Evolutionary conservation across 1,140 invertebrate species (phyloP), one percentile per base, ranked within the genome.

Genomic region (Ephestia elutella): DNA sequence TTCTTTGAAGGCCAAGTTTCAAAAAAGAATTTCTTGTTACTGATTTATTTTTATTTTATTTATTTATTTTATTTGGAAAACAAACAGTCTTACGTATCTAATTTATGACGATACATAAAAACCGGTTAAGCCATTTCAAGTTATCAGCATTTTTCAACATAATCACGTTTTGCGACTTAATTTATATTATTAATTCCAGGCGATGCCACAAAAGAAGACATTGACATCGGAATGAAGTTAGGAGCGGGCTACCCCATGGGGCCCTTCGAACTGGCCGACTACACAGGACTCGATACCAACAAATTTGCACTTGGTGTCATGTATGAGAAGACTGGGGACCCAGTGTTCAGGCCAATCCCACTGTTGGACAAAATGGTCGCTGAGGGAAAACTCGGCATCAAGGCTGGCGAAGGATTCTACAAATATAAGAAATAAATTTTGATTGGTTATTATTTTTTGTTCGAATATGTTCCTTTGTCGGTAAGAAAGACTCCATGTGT

Each of bases 201-300:
- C 88, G 94, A 95, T 85, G 94, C 95, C 0, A 82, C 90, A 7
- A 90, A 92, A 15, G 85, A 90, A 66, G 95, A 96, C 80, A 94
- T 96, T 58, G 95, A 96, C 74, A 93, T 90, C n/a, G 95, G 94
- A 1, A 96, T 96, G 95, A 96, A 96, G 86, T 82, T 96, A 30
- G 95, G 95, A 18, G 94, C 95, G 49, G 94, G 95, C 0, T 93
- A 95, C 84, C 95, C 95, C 2, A 96, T 96, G 94, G 95, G 95
- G 10, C 95, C 95, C 2, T 92, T 96, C 80, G 94, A 96, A 88
- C 75, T 96, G 28, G 81, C 91, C 2, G 95, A 97, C 89, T 96
- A 95, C 86, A 93, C 95, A 30, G 95, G 96, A 9, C 87, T 94
- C 9, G 96, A 96, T 75, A 93, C 93, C 0, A 91, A 91, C 44